Evolutionary conservation across 2,888 invertebrate species (phyloP).

Genomic region (Frankliniella fusca): DNA sequence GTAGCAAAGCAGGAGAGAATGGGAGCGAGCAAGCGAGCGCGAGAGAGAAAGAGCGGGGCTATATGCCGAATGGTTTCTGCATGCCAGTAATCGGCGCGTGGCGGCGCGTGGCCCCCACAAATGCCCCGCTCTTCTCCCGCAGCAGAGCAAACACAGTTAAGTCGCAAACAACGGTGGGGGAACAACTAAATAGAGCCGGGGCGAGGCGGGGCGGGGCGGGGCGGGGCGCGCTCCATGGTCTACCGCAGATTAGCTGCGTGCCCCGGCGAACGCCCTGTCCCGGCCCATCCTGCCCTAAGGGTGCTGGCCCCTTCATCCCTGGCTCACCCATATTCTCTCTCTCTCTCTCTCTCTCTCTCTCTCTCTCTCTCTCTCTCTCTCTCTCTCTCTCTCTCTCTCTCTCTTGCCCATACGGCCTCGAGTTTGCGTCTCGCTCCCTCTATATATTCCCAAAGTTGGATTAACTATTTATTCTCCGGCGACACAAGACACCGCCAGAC

Average conservation of each 20-base stretch:
- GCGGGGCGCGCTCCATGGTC: background rate
- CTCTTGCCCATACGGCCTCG: background rate
- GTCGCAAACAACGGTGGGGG: too few species aligned
- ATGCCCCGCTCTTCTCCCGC: too few species aligned
- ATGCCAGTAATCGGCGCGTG: too few species aligned
- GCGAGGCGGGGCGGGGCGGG: background rate
- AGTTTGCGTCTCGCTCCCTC: background rate
- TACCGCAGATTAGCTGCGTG: too few species aligned
- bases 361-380: slow-evolving; percentile 1
- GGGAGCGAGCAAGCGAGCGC: background rate
- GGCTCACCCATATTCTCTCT: slow-evolving; percentile 29
- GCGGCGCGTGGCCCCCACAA: too few species aligned
- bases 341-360: slow-evolving; percentile 1
- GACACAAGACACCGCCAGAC: background rate
- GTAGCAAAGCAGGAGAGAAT: background rate
- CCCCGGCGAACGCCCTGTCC: too few species aligned
- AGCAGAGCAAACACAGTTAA: too few species aligned
- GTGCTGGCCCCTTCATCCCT: background rate
- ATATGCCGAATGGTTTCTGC: background rate
- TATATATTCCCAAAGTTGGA: slow-evolving; percentile 1
- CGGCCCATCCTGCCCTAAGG: too few species aligned
- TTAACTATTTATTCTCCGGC: background rate
- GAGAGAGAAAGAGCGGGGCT: slow-evolving; percentile 10
- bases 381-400: background rate
- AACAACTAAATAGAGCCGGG: background rate